Evolutionary conservation across 2,113 vertebrate species (phyloP).

Genomic region (Tursiops truncatus): DNA sequence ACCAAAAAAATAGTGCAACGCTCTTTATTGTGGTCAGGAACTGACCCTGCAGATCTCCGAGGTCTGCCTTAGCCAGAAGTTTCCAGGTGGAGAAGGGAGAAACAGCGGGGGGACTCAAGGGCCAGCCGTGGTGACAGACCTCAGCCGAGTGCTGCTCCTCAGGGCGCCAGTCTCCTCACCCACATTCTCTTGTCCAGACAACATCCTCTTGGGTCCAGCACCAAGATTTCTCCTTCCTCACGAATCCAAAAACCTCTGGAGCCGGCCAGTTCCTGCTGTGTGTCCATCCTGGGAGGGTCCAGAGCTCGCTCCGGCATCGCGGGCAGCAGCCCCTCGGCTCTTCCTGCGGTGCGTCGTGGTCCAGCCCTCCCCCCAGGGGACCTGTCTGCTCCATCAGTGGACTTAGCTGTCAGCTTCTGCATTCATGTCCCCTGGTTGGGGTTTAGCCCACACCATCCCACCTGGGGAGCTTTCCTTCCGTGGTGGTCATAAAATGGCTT

Average conservation of each 20-base stretch:
- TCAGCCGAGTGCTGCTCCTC: background rate
- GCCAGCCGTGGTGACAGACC: background rate
- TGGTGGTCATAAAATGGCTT: background rate
- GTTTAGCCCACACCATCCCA: too few relatives aligned
- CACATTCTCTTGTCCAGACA: background rate
- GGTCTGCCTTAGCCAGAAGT: background rate
- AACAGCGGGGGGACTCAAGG: background rate
- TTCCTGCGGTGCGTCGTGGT: rapidly evolving
- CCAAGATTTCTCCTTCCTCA: background rate
- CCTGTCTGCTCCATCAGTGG: background rate
- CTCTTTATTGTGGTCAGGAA: background rate
- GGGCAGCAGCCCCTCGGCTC: background rate
- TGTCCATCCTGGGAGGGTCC: background rate
- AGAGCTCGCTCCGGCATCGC: background rate
- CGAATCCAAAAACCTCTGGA: background rate
- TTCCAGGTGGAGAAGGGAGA: background rate
- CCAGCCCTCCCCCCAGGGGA: background rate
- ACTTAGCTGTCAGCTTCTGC: background rate
- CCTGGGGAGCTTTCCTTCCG: background rate
- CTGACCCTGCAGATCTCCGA: background rate
- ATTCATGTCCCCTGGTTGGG: background rate
- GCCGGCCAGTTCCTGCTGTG: rapidly evolving
- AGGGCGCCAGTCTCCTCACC: background rate
- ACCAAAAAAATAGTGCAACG: background rate
- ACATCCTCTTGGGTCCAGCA: background rate